These are phyloP conservation scores for Lethrus apterus DNA, from an alignment of 1,140 invertebrate species.

Conservation along the genomic window DNA sequence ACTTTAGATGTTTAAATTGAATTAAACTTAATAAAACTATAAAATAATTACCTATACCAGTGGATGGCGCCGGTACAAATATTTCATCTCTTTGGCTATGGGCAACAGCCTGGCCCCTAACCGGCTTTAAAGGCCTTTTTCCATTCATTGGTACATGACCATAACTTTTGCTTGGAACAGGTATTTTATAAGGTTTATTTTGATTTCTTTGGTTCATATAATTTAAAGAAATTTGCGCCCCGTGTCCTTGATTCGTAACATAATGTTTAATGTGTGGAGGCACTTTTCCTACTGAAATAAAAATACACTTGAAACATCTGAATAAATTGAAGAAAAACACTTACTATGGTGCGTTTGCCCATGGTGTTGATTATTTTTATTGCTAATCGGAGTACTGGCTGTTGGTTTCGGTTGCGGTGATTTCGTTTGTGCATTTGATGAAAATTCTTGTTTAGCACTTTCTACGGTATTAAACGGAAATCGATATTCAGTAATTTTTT, in stretches of 20 bases:
- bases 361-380: too few relatives aligned
- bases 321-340: not conserved
- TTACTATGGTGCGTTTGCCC: constrained; percentile 3
- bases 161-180: constrained; percentile 6
- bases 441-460: not conserved
- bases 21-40: not conserved
- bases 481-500: constrained; percentile 8
- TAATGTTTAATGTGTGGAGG: constrained; percentile 1
- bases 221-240: constrained; percentile 9
- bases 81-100: constrained; percentile 31
- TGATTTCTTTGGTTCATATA: constrained; percentile 5
- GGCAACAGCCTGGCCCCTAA: constrained; percentile 22
- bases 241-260: constrained; percentile 3
- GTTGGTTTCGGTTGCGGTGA: constrained; percentile 1
- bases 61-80: constrained; percentile 27
- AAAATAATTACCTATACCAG: constrained; percentile 21
- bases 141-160: not conserved
- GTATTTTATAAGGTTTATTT: constrained; percentile 5
- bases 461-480: not conserved
- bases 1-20: not conserved
- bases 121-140: constrained; percentile 22
- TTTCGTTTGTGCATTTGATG: not conserved
- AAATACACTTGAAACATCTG: not conserved
- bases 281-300: not conserved
- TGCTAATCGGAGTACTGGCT: not conserved